These are phyloP conservation scores for Lepidocyrtoides sp. DNA, from an alignment of 2,888 invertebrate species.

Conservation along the genomic window DNA sequence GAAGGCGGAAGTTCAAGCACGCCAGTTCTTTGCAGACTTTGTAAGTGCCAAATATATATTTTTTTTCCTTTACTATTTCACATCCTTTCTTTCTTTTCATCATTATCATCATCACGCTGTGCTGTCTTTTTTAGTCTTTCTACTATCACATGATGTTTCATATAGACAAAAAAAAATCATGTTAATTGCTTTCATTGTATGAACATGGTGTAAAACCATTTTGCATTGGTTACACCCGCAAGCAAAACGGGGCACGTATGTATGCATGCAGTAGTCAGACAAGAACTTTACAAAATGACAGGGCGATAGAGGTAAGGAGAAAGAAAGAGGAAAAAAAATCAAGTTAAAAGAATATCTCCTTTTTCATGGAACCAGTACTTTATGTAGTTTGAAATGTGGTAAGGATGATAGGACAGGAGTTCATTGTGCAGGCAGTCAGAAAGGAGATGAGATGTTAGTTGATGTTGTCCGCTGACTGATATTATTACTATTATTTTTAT, in stretches of 20 bases:
- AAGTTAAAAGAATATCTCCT: slow-evolving; percentile 58
- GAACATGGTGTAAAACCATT: slow-evolving; percentile 60
- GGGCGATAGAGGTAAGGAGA: slow-evolving; percentile 30
- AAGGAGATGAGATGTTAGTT: slow-evolving; percentile 30
- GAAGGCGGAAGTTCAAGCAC: slow-evolving; percentile 84
- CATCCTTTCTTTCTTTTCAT: slow-evolving; percentile 4
- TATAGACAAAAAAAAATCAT: slow-evolving; percentile 46
- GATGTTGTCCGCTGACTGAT: slow-evolving; percentile 50
- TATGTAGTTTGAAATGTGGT: slow-evolving; percentile 61
- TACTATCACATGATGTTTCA: neutral
- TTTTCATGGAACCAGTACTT: slow-evolving; percentile 70
- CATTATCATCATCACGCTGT: slow-evolving; percentile 26
- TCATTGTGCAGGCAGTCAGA: slow-evolving; percentile 69
- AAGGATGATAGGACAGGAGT: slow-evolving; percentile 69
- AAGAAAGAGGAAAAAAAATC: slow-evolving; percentile 43
- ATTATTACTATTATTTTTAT: slow-evolving; percentile 44
- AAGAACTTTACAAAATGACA: slow-evolving; percentile 45
- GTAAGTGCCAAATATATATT: slow-evolving; percentile 82
- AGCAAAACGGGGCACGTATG: slow-evolving; percentile 71
- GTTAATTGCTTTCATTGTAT: slow-evolving; percentile 78
- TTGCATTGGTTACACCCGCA: slow-evolving; percentile 71
- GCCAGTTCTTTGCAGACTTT: slow-evolving; percentile 83
- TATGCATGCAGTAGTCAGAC: slow-evolving; percentile 44
- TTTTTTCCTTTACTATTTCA: neutral
- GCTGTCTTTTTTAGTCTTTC: slow-evolving; percentile 9